These are phyloP conservation scores for Nymphalis c-album DNA, from an alignment of 2,888 invertebrate species.

Conservation along the genomic window DNA sequence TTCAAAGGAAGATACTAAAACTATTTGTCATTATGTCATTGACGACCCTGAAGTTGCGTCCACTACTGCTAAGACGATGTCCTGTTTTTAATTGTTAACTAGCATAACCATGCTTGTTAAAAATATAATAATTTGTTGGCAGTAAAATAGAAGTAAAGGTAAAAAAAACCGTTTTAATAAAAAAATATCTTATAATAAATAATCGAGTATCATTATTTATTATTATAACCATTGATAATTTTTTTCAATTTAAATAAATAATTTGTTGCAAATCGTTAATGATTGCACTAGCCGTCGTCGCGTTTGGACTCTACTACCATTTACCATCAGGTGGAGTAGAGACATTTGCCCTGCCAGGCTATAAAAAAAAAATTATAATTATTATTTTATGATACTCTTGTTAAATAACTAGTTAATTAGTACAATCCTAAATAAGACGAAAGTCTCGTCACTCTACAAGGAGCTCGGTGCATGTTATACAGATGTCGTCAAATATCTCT, in stretches of 20 bases:
- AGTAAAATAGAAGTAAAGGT: background rate
- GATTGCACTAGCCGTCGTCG: too few relatives aligned
- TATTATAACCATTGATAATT: background rate
- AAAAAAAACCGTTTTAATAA: background rate
- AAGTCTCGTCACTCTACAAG: constrained; percentile 10
- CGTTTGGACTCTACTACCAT: too few relatives aligned
- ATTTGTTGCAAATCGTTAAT: background rate
- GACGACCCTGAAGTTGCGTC: background rate
- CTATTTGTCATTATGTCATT: constrained; percentile 19
- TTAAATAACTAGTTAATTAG: background rate
- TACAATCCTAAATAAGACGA: background rate
- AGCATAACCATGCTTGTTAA: background rate
- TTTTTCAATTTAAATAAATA: background rate
- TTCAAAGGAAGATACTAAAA: constrained; percentile 10
- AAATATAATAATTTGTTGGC: too few relatives aligned
- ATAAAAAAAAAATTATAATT: too few relatives aligned
- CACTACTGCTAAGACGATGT: background rate
- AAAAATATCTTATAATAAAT: too few relatives aligned
- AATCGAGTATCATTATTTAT: too few relatives aligned
- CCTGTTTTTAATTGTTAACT: constrained; percentile 9
- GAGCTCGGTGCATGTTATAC: constrained; percentile 37
- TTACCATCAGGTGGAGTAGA: too few relatives aligned
- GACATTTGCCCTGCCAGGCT: too few relatives aligned
- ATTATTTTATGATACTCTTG: too few relatives aligned
- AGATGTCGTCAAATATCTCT: constrained; percentile 60